Percentiles rank a stretch among this genome's conserved stretches.
These are phyloP conservation scores for Tenthredo mesomela DNA, from an alignment of 2,888 invertebrate species.

Conservation along the genomic window DNA sequence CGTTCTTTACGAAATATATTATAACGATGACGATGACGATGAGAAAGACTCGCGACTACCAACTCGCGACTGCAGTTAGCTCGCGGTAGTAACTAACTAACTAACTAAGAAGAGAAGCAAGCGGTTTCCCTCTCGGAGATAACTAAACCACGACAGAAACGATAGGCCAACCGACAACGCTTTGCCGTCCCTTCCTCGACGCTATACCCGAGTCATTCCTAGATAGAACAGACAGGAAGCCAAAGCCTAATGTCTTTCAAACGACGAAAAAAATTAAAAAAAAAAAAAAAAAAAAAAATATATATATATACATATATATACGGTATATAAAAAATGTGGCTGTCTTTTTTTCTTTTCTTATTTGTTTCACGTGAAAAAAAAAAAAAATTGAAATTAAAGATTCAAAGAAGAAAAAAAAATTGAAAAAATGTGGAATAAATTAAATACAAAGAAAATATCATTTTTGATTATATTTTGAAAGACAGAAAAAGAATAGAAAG, in stretches of 20 bases:
- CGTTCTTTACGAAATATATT: background rate
- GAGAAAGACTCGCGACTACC: background rate
- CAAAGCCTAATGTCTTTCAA: background rate
- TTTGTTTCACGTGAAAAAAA: background rate
- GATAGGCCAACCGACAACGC: slow-evolving; percentile 45
- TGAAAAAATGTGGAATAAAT: background rate
- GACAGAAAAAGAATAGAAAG: background rate
- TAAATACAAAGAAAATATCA: background rate
- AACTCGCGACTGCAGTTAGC: slow-evolving; percentile 16
- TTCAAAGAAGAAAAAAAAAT: background rate
- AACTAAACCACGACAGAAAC: slow-evolving; percentile 45
- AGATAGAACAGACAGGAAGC: slow-evolving; percentile 25
- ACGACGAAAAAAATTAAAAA: background rate
- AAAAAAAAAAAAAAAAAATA: background rate
- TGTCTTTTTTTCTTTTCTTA: background rate
- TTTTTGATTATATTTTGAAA: too few relatives aligned
- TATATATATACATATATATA: background rate
- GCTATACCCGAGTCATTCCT: background rate
- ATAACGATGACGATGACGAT: background rate
- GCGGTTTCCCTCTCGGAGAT: slow-evolving; percentile 22
- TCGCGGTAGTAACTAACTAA: background rate
- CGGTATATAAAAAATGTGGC: too few relatives aligned
- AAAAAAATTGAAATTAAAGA: background rate
- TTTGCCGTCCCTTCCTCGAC: slow-evolving; percentile 38
- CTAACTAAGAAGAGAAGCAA: slow-evolving; percentile 7